phyloP scores from a whole-genome alignment of 2,888 invertebrate genomes.

The Cantharis flavilabris region DNA sequence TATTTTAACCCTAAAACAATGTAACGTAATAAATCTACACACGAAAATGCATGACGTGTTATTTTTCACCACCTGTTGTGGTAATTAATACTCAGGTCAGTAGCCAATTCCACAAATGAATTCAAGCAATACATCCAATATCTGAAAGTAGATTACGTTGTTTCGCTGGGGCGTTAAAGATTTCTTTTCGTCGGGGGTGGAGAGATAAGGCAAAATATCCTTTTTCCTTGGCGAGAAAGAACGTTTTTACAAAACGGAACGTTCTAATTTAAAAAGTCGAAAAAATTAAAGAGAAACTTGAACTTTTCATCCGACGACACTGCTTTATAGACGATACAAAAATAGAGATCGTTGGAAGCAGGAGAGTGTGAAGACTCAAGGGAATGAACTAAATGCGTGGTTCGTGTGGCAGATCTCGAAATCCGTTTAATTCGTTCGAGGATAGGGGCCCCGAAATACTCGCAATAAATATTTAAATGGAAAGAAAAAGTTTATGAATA shows the following conservation, averaged over 20 bases:
- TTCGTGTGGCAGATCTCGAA: conserved; percentile 38
- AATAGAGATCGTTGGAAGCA: conserved; percentile 24
- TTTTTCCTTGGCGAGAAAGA: background rate
- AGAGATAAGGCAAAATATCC: background rate
- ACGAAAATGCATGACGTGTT: conserved; percentile 11
- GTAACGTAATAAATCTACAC: background rate
- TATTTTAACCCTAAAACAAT: background rate
- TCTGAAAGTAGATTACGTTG: conserved; percentile 34
- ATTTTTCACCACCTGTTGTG: conserved; percentile 41
- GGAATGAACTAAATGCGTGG: conserved; percentile 33
- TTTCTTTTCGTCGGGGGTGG: background rate
- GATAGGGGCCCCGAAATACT: conserved; percentile 29
- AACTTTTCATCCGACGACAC: conserved; percentile 12
- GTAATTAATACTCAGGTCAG: conserved; percentile 39
- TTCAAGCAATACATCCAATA: conserved; percentile 41
- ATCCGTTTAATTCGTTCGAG: conserved; percentile 39
- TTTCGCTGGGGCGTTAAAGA: background rate
- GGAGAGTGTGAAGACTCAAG: conserved; percentile 18
- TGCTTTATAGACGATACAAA: conserved; percentile 14
- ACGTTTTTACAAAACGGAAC: background rate
- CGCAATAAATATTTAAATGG: conserved; percentile 43
- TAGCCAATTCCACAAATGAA: conserved; percentile 42
- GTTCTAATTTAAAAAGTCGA: background rate
- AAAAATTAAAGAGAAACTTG: background rate
- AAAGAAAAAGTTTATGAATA: conserved; percentile 27